These are phyloP conservation scores for Stenchaetothrips biformis DNA, from an alignment of 2,888 invertebrate species.

Conservation along the genomic window DNA sequence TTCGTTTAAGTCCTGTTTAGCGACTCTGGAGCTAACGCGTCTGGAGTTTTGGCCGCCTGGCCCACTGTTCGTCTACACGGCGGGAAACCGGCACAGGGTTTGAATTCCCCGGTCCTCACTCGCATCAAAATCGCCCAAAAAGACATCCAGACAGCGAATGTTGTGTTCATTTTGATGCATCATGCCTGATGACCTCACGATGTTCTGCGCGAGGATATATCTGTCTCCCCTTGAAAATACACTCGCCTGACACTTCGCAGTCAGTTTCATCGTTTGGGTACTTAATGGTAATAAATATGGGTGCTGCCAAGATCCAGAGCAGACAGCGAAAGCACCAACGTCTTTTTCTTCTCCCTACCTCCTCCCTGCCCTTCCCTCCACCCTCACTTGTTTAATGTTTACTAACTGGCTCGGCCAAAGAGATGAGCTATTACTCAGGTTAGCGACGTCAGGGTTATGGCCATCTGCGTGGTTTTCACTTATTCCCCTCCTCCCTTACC, in stretches of 20 bases:
- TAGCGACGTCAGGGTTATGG: constrained; percentile 10
- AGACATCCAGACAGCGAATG: no score
- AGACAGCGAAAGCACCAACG: neutral
- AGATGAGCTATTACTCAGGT: constrained; percentile 21
- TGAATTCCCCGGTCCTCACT: no score
- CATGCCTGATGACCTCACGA: no score
- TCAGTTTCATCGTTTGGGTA: neutral
- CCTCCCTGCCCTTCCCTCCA: neutral
- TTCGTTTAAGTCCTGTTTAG: no score
- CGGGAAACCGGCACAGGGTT: no score
- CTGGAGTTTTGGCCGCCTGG: no score
- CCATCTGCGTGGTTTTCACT: neutral
- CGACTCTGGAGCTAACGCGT: no score
- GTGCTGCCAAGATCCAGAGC: neutral
- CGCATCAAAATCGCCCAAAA: no score
- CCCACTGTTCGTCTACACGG: no score
- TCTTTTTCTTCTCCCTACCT: neutral
- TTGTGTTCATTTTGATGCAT: no score
- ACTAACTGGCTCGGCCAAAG: neutral
- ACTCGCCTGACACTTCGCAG: neutral
- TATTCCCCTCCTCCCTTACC: neutral
- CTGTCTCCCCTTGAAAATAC: no score
- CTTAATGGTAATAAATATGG: neutral
- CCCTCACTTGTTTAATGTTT: neutral
- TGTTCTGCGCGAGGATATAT: no score